A percentile compares a stretch with the other conserved stretches of the same genome.
Evolutionary conservation across 2,888 invertebrate species (phyloP).

Genomic region (Protonemura montana): DNA sequence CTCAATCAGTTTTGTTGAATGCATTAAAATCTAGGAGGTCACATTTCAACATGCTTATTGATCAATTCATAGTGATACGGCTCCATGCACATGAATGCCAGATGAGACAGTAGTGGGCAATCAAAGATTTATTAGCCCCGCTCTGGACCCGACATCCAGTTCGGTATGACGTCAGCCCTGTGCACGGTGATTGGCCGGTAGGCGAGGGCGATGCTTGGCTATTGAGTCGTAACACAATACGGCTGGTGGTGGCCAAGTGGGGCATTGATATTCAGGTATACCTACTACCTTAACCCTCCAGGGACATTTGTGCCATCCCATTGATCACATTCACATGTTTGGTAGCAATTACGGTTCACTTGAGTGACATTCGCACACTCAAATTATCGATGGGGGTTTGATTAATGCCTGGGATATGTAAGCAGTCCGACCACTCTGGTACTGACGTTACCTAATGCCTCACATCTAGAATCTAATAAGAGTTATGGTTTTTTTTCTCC

Average conservation of each 20-base stretch:
- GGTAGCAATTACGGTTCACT: constrained; percentile 2
- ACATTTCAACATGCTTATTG: background rate
- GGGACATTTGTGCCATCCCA: background rate
- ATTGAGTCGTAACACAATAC: background rate
- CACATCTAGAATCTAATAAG: background rate
- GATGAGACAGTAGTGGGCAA: background rate
- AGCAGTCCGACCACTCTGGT: background rate
- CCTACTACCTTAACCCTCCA: background rate
- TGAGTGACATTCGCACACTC: background rate
- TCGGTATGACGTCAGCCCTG: background rate
- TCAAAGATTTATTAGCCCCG: background rate
- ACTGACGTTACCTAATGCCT: background rate
- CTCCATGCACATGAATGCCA: background rate
- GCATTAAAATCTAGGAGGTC: background rate
- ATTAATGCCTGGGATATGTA: background rate
- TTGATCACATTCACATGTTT: constrained; percentile 12
- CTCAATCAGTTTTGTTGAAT: background rate
- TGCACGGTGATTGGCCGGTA: background rate
- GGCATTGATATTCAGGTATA: background rate
- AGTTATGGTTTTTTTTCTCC: background rate
- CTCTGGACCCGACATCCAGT: background rate
- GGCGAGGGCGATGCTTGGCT: background rate
- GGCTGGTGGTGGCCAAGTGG: background rate
- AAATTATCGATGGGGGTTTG: background rate
- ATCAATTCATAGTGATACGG: constrained; percentile 7